phyloP scores from a whole-genome alignment of 2,888 invertebrate species.

The Drosophila demipolita region DNA sequence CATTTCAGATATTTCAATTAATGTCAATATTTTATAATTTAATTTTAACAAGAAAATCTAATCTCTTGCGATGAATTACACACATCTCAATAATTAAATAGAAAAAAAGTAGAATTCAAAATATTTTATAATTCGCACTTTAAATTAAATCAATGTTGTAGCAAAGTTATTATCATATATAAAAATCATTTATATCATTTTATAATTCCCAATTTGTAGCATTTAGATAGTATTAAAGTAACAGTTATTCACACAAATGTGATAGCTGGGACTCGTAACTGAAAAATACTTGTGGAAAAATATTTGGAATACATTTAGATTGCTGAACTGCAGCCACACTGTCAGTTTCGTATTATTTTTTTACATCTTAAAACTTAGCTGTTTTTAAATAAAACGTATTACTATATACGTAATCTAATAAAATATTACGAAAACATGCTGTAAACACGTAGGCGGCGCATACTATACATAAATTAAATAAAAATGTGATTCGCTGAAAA shows the following conservation, averaged over 20 bases:
- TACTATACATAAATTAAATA: conserved; percentile 1
- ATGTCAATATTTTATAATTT: neutral
- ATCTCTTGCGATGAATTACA: neutral
- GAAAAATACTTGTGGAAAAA: conserved; percentile 16
- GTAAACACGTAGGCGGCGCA: neutral
- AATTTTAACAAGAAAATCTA: no score
- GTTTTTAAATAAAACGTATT: conserved; percentile 37
- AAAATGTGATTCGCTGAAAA: conserved; percentile 31
- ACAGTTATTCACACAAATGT: neutral
- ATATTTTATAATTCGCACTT: neutral
- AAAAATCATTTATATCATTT: neutral
- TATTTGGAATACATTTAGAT: conserved; percentile 34
- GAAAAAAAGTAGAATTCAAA: neutral
- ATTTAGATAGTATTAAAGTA: neutral
- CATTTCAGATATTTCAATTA: neutral
- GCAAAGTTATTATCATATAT: neutral
- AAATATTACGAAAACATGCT: conserved; percentile 12
- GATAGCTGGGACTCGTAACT: neutral
- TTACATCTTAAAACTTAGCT: conserved; percentile 46
- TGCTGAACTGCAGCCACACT: conserved; percentile 46
- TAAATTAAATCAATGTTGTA: neutral
- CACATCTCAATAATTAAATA: neutral
- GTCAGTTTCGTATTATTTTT: conserved; percentile 55
- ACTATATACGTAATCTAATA: conserved; percentile 19
- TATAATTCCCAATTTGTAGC: neutral